These are phyloP conservation scores for Myotis pilosus DNA, from an alignment of 2,797 vertebrate genomes.

Conservation along the genomic window DNA sequence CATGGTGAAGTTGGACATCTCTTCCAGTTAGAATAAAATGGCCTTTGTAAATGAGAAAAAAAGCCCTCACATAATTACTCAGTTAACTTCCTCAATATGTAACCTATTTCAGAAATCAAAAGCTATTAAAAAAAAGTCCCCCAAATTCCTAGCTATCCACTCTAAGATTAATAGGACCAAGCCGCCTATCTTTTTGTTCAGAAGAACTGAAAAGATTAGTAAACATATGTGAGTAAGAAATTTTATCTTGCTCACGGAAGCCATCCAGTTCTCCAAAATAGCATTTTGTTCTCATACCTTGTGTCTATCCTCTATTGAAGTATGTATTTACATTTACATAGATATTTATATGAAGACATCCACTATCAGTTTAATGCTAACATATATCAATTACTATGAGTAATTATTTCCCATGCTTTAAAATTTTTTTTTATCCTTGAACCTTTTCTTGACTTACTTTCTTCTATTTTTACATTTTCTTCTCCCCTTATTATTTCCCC, in stretches of 20 bases:
- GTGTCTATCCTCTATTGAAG: neutral
- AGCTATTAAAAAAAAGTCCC: conserved; percentile 23
- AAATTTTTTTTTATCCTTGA: neutral
- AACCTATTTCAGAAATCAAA: neutral
- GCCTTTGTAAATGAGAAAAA: neutral
- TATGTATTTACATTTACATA: neutral
- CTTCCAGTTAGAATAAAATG: conserved; percentile 7
- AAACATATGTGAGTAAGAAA: neutral
- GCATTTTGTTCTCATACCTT: neutral
- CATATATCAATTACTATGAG: neutral
- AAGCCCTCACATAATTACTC: neutral
- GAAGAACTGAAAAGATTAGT: neutral
- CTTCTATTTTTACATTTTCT: neutral
- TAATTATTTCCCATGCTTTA: neutral
- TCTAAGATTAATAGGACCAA: neutral
- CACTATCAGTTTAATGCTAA: neutral
- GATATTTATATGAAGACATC: neutral
- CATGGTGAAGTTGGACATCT: neutral
- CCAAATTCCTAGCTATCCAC: neutral
- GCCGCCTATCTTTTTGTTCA: neutral
- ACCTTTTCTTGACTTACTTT: neutral
- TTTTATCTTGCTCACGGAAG: neutral
- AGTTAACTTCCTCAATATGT: neutral
- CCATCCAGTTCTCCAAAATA: neutral
- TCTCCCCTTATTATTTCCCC: neutral